Evolutionary conservation across 2,797 vertebrate genomes (phyloP), one percentile per base, ranked within the genome.

Genomic region (Myiothlypis chrysogaster): DNA sequence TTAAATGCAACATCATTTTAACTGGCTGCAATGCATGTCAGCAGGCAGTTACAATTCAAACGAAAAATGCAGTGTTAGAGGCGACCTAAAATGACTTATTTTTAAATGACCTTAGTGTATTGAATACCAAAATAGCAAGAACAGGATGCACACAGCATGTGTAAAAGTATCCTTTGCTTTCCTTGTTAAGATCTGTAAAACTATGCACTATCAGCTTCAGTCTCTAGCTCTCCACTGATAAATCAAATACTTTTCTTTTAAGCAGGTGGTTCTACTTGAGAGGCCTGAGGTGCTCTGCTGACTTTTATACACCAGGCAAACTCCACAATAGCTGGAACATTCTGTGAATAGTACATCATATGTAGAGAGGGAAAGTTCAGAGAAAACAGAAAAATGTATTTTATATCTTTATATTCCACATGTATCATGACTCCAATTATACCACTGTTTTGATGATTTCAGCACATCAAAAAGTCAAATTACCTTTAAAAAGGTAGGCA

Each of bases 1-100:
- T 81, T 92, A 88, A 93, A 93, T 59, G 56, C 8, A 30, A 43
- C 25, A 11, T 82, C 83, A 95, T 92, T 65, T 93, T 75, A 94
- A 72, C 34, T 57, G 78, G 64, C 20, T 93, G 39, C 25, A 71
- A 89, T 63, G 53, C 41, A 90, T 88, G 72, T 92, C 79, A 89
- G 75, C 39, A 95, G 83, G 35, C 10, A 85, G 65, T 76, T 86
- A 83, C 41, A 83, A 87, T 53, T 92, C 83, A 92, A 49, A 80
- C 59, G 50, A 64, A 87, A 89, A 19, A 76, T 60, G 37, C 64
- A 83, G 71, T 49, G 35, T 39, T 89, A 96, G 92, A 95, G 50
- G 56, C 90, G 69, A 95, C 83, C 68, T 81, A 46, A 3, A 12
- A 71, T 41, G 21, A 76, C 86, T 56, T 85, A 49, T 63, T 89